phyloP scores from a whole-genome alignment of 2,797 vertebrate species.

The Danio jaintianensis region DNA sequence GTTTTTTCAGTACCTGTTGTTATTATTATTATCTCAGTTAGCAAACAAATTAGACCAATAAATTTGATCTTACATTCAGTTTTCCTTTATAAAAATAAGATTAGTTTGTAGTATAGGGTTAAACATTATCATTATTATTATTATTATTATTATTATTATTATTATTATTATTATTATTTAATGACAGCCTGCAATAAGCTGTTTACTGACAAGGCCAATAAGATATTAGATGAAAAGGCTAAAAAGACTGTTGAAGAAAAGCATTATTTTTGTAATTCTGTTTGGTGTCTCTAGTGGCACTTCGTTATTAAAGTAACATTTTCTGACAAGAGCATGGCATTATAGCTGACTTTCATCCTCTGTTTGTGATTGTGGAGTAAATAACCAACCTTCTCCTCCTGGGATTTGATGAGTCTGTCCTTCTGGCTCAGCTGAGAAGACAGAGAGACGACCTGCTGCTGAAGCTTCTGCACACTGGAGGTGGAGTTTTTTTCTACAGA shows the following conservation, averaged over 20 bases:
- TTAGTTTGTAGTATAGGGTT: too few relatives aligned
- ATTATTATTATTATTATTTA: too few relatives aligned
- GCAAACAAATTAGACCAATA: too few relatives aligned
- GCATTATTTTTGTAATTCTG: neutral
- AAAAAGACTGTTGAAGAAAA: neutral
- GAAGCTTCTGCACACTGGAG: slow-evolving; percentile 54
- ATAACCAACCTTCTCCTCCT: slow-evolving; percentile 71
- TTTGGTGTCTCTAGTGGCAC: neutral
- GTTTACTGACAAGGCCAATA: neutral
- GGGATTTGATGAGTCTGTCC: slow-evolving; percentile 63
- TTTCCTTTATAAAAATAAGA: too few relatives aligned
- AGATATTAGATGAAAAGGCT: neutral
- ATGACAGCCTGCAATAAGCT: neutral
- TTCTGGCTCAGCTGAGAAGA: slow-evolving; percentile 63
- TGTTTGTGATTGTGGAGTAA: neutral
- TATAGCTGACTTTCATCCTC: neutral
- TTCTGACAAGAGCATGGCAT: neutral
- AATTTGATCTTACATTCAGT: too few relatives aligned
- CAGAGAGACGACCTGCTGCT: slow-evolving; percentile 66
- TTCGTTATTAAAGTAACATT: neutral
- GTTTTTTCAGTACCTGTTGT: too few relatives aligned
- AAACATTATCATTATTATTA: too few relatives aligned
- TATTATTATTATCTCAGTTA: too few relatives aligned
- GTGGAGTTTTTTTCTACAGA: slow-evolving; percentile 68
- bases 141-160: too few relatives aligned